Evolutionary conservation across 2,888 invertebrate species (phyloP).

Genomic region (Hermaeophaga mercurialis): DNA sequence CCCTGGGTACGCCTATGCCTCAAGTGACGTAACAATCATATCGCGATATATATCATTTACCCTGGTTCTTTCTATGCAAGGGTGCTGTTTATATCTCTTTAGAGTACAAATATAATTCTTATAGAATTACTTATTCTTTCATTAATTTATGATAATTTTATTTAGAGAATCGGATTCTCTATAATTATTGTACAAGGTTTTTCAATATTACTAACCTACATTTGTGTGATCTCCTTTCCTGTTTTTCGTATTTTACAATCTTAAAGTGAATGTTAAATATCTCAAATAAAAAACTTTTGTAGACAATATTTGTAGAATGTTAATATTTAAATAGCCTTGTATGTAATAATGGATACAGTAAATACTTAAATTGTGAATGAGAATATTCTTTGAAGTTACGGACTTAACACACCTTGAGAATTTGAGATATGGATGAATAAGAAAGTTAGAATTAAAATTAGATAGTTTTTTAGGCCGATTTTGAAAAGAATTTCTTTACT

Average conservation of each 20-base stretch:
- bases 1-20: not conserved
- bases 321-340: not conserved
- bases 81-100: conserved; percentile 49
- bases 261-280: no score
- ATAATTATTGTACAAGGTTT: conserved; percentile 25
- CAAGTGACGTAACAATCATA: conserved; percentile 56
- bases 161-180: conserved; percentile 43
- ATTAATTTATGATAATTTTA: conserved; percentile 32
- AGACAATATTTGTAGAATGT: not conserved
- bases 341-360: not conserved
- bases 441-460: not conserved
- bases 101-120: conserved; percentile 55
- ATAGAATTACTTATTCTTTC: conserved; percentile 42
- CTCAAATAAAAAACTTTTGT: no score
- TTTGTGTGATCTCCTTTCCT: not conserved
- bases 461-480: conserved; percentile 1
- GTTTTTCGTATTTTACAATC: no score
- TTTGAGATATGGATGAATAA: not conserved
- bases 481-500: not conserved
- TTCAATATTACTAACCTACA: not conserved
- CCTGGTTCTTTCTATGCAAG: conserved; percentile 44
- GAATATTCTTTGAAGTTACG: not conserved
- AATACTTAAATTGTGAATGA: conserved; percentile 19
- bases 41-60: conserved; percentile 48
- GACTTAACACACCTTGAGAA: no score